These are phyloP conservation scores for Pseudococcus longispinus DNA, from an alignment of 2,888 invertebrate species.

Conservation along the genomic window DNA sequence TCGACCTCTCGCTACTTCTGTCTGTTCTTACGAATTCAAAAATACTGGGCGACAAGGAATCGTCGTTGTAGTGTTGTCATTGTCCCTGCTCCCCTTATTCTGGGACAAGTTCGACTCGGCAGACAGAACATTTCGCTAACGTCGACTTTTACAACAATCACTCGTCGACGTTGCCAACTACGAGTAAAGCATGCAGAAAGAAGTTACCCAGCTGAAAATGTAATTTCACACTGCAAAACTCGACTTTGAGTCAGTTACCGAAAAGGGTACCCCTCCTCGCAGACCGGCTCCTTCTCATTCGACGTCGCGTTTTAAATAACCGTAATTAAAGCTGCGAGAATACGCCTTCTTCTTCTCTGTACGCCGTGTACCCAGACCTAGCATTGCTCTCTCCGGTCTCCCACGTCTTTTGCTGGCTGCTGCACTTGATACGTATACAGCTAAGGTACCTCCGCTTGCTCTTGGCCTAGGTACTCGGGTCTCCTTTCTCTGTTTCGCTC, in stretches of 20 bases:
- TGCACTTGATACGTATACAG: not conserved
- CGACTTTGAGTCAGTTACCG: not conserved
- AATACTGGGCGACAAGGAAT: not conserved
- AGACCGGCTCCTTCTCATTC: not conserved
- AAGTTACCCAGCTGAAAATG: slow-evolving; percentile 16
- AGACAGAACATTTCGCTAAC: not conserved
- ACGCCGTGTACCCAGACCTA: not conserved
- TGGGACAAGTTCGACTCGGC: too few species aligned
- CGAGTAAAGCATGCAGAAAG: not conserved
- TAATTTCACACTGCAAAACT: slow-evolving; percentile 32
- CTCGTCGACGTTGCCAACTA: not conserved
- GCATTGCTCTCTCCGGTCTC: not conserved
- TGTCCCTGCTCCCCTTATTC: too few species aligned
- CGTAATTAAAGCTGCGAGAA: slow-evolving; percentile 13
- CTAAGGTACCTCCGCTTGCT: not conserved
- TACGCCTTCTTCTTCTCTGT: slow-evolving; percentile 1
- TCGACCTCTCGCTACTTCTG: not conserved
- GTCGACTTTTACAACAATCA: not conserved
- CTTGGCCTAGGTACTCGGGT: slow-evolving; percentile 1
- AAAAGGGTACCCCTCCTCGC: not conserved
- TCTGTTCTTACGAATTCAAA: not conserved
- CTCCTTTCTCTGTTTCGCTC: not conserved
- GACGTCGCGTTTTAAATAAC: slow-evolving; percentile 18
- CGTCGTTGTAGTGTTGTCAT: not conserved
- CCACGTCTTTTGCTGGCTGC: too few species aligned